Evolutionary conservation across 2,113 vertebrate species (phyloP), one percentile per base, ranked within the genome.

Genomic region (Martes martes): DNA sequence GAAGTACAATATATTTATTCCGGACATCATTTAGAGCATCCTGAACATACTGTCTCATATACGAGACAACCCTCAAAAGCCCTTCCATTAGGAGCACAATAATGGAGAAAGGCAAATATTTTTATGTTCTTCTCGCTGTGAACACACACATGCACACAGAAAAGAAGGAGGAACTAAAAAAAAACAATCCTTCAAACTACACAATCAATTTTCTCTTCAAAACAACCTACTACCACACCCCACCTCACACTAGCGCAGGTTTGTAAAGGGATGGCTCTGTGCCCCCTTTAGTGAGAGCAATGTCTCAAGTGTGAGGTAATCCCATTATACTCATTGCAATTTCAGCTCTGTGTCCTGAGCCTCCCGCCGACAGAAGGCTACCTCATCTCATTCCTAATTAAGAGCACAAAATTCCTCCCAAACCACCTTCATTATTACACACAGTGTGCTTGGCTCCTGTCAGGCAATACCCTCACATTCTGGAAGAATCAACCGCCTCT

Each of bases 301-400:
- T 45, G 31, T 67, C 83, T 97, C 45, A 21, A 65, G 76, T 78
- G 89, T 97, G 93, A 98, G 93, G 97, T 97, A 96, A 98, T 97
- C 87, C 88, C 76, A 97, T 97, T 95, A 94, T 11, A 93, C 45
- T 95, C 83, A 65, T 63, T n/a, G 80, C 90, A 96, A 84, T 97
- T 96, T 92, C 79, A 92, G 59, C 52, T 63, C 89, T 45, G 33
- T 88, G 93, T 94, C 97, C 95, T 89, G 67, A 96, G 88, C 81
- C 92, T 97, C 92, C 97, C 86, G 88, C 97, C 0, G 81, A 91
- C 93, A 97, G 80, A 96, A 95, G 80, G 26, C 96, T 96, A 95
- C 94, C 96, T 97, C 96, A 97, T 98, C 97, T 96, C 61, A 1
- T 88, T 96, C 82, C 97, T 98, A 96, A 98, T 97, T 97, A 97